phyloP scores from a whole-genome alignment of 2,797 vertebrate species.

The Gymnothorax javanicus region DNA sequence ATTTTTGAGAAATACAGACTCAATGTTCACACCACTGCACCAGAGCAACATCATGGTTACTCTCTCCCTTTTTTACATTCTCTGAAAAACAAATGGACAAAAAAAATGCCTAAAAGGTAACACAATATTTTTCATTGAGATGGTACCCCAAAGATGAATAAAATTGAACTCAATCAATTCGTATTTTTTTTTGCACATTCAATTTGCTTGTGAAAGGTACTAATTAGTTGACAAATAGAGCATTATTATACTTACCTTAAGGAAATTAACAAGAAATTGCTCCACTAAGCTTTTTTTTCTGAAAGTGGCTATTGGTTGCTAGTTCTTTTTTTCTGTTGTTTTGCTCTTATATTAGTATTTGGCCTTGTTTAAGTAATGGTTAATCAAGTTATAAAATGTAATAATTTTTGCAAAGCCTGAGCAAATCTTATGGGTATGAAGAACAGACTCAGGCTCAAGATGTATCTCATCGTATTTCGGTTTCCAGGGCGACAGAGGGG shows the following conservation, averaged over 20 bases:
- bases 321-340: neutral
- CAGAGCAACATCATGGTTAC: neutral
- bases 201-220: no score
- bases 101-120: no score
- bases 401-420: neutral
- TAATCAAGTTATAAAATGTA: neutral
- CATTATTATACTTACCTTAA: no score
- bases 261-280: no score
- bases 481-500: slow-evolving; percentile 52
- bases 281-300: no score
- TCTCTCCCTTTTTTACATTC: neutral
- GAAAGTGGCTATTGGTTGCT: neutral
- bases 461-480: neutral
- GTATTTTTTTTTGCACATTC: no score
- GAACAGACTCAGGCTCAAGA: neutral
- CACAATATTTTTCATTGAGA: no score
- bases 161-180: no score
- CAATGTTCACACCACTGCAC: neutral
- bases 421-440: neutral
- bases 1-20: neutral
- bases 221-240: no score
- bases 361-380: neutral
- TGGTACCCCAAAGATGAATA: no score
- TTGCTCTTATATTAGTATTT: neutral
- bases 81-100: no score